Evolutionary conservation across 2,113 vertebrate genomes (phyloP).

Genomic region (Eidolon helvum): DNA sequence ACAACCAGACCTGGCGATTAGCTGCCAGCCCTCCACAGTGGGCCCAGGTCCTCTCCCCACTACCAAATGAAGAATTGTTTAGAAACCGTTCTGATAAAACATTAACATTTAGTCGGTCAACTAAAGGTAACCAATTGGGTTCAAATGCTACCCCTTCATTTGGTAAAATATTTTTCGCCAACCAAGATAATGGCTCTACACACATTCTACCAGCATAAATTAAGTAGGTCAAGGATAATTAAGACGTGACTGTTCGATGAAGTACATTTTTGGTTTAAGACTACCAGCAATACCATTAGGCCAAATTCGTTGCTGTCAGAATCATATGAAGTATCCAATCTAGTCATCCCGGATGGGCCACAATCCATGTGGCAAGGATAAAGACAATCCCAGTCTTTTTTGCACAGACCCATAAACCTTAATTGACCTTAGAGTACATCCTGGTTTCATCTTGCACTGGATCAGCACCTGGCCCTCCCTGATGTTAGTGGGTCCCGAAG

Average conservation of each 20-base stretch:
- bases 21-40: background rate
- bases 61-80: background rate
- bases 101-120: background rate
- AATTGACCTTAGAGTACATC: background rate
- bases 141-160: background rate
- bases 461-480: constrained; percentile 64
- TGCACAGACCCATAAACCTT: background rate
- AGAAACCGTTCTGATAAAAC: background rate
- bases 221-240: background rate
- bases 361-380: background rate
- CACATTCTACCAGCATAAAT: background rate
- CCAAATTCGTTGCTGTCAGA: background rate
- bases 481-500: background rate
- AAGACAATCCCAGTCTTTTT: background rate
- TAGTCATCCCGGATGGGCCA: background rate
- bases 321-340: background rate
- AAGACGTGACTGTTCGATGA: background rate
- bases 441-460: constrained; percentile 79
- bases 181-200: background rate
- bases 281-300: background rate
- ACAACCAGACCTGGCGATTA: background rate
- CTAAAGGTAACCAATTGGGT: background rate
- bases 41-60: background rate
- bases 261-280: background rate
- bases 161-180: background rate